Evolutionary conservation across 2,113 vertebrate species (phyloP), one percentile per base, ranked within the genome.

Genomic region (Platycercus adscitus): DNA sequence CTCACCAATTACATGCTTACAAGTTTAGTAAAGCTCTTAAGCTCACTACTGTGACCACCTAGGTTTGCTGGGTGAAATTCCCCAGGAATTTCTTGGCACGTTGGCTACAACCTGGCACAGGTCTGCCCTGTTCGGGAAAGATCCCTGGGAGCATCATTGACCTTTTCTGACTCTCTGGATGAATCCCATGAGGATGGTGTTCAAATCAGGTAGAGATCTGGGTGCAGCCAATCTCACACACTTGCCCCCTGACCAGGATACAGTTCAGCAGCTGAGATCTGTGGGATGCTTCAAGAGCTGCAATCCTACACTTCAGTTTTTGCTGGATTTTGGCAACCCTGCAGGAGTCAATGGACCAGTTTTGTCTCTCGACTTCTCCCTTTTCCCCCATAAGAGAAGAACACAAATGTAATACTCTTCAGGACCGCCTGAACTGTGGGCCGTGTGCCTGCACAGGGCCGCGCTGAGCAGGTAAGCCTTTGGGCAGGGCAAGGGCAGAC

Each of bases 361-460:
- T 9, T 6, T 0, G 5, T 2, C 23, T 46, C n/a, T n/a, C 25
- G 13, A 0, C 28, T 77, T 53, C 56, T 46, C 31, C 44, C 39
- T 25, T 10, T 12, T 6, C 44, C 28, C 35, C 35, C 0, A 0
- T 21, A 26, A 58, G 56, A 35, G 56, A 52, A 37, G 29, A 61
- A 7, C 17, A 33, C 6, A n/a, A 25, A 21, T 1, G 4, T 13
- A 25, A 39, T 41, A 16, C 13, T 13, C 17, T 29, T 18, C 17
- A 7, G 2, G 6, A 16, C 20, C 14, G 4, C 0, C 2, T 1
- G 31, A 47, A 1, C 72, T 0, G 6, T 0, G 35, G 20, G 20
- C 43, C 3, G 1, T 1, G 26, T 2, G 61, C 33, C 49, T 12
- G 43, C 69, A 1, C 43, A 33, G 63, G 43, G 18, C 28, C 2